Conservation (phyloP, 2,888 invertebrate genomes). For the Mimas tiliae region DNA sequence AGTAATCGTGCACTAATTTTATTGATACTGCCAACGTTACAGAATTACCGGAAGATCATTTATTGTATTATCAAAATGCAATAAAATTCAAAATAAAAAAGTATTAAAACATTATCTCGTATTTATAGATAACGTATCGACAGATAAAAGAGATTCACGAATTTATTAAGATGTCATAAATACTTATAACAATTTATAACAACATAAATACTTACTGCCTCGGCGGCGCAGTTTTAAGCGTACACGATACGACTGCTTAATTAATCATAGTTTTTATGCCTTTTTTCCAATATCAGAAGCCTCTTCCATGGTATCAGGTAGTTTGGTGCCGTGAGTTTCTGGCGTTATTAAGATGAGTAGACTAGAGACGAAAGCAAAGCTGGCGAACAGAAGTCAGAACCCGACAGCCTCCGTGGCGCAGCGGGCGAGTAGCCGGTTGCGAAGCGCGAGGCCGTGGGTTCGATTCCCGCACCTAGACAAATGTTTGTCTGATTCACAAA, state of each 20-base stretch:
- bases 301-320: constrained; percentile 86
- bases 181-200: too few relatives aligned
- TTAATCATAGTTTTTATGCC: not conserved
- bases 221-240: too few relatives aligned
- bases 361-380: constrained; percentile 79
- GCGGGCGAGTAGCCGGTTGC: too few relatives aligned
- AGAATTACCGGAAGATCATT: not conserved
- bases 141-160: not conserved
- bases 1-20: too few relatives aligned
- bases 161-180: constrained; percentile 1
- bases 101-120: not conserved
- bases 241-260: too few relatives aligned
- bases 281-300: constrained; percentile 67
- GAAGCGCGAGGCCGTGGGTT: too few relatives aligned
- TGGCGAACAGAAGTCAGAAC: constrained; percentile 84
- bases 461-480: too few relatives aligned
- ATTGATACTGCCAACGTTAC: not conserved
- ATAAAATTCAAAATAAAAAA: not conserved
- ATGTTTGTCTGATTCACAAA: too few relatives aligned
- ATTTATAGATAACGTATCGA: not conserved
- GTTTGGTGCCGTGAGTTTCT: constrained; percentile 80
- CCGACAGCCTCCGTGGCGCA: too few relatives aligned
- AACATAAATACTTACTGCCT: too few relatives aligned
- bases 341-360: constrained; percentile 64
- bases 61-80: not conserved